Evolutionary conservation across 2,797 vertebrate genomes (phyloP).

Genomic region (Gouania willdenowi): DNA sequence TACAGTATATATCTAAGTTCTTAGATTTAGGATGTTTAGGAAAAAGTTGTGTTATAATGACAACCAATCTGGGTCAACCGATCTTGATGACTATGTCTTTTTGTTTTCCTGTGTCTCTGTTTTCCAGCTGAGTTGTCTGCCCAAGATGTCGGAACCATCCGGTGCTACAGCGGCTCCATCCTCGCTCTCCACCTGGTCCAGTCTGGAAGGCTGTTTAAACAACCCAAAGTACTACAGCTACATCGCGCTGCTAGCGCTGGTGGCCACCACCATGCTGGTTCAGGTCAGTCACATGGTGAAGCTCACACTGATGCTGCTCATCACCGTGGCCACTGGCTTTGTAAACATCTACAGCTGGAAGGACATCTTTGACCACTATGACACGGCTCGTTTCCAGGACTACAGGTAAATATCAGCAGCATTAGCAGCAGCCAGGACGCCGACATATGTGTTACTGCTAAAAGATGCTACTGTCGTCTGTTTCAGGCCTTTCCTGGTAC

Average conservation of each 20-base stretch:
- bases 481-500: conserved; percentile 81
- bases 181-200: conserved; percentile 1
- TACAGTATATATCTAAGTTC: too few relatives aligned
- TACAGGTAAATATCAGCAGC: conserved; percentile 79
- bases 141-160: conserved; percentile 35
- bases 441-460: too few relatives aligned
- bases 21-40: too few relatives aligned
- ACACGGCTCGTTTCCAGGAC: conserved; percentile 77
- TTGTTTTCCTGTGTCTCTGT: conserved; percentile 11
- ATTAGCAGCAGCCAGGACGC: too few relatives aligned
- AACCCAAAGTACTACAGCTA: conserved; percentile 95
- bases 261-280: conserved; percentile 95
- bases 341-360: conserved; percentile 90
- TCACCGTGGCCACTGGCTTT: conserved; percentile 75
- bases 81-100: too few relatives aligned
- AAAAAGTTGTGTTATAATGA: too few relatives aligned
- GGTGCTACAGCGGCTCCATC: conserved; percentile 25
- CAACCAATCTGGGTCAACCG: too few relatives aligned
- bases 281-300: conserved; percentile 99
- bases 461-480: too few relatives aligned
- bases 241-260: conserved; percentile 83
- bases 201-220: conserved; percentile 69
- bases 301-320: conserved; percentile 90
- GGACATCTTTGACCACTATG: conserved; percentile 87
- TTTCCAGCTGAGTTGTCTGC: conserved; percentile 84